Base-by-base conservation (phyloP, 2,888 invertebrate species). In the Chelonus formosanus region DNA sequence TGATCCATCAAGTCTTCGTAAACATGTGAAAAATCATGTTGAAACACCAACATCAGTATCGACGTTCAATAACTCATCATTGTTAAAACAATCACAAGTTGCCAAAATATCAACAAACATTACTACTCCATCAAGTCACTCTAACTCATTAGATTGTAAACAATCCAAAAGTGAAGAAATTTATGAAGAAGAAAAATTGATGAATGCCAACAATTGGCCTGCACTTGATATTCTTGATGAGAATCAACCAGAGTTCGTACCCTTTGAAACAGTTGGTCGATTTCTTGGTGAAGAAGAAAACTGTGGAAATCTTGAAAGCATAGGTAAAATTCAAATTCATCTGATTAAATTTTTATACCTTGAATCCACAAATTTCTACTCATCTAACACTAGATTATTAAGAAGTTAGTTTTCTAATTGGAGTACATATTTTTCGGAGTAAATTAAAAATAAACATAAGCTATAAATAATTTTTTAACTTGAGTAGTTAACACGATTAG, bases 1-100 rank as follows among this genome's bases (percentile, higher is more conserved):
- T 0, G 97, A 97, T 82, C 97, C 97, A 0, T 96, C 96, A 61
- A 96, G 96, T 58, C 87, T 97, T 0, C 88, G 97, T 44, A 97
- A 97, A 80, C 97, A 97, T 85, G 94, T 96, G 32, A 96, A 96
- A 80, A 95, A 93, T 73, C 94, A 95, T 76, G 71, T 78, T 0
- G 82, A 82, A 8, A 66, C 72, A 7, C 55, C 62, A 2, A 5
- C 52, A 3, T 4, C 40, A 4, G 7, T 52, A 6, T 5, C 40
- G 45, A 8, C 10, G 34, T 10, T 34, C 5, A 20, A 5, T 3
- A 65, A 45, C 40, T 10, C 58, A 34, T 20, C 36, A 3, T 35
- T 34, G 32, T n/a, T 50, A 10, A 58, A 34, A 3, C 43, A 40
- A 8, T 8, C n/a, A 5, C 3, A 7, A 7, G 5, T 43, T 43